Base-by-base conservation (phyloP, 1,140 invertebrate species). In the Eupeodes corollae region DNA sequence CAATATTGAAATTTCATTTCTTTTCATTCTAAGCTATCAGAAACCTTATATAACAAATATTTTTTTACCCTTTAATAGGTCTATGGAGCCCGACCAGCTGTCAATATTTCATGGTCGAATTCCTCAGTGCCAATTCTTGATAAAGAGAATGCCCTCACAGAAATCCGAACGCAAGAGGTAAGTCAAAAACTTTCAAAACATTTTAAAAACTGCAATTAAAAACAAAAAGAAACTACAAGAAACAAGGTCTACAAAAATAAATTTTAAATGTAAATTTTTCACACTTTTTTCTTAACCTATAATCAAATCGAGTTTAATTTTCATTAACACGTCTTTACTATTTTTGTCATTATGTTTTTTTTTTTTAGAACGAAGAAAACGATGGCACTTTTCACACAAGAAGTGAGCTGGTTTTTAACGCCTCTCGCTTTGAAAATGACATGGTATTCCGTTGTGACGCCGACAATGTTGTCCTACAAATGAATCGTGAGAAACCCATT, bases 31-130 rank as follows among this genome's bases (percentile, higher is more conserved):
- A n/a, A n/a, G n/a, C n/a, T n/a, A n/a, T n/a, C n/a, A n/a, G n/a
- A n/a, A n/a, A n/a, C n/a, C n/a, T n/a, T n/a, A n/a, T n/a, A n/a
- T n/a, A n/a, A n/a, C n/a, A n/a, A n/a, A n/a, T n/a, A n/a, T n/a
- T n/a, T n/a, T n/a, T n/a, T n/a, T n/a, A 14, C 30, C 37, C 34
- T 30, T 19, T 16, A 9, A 44, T 32, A 68, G 47, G 78, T 88
- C 2, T 73, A 75, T 33, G 87, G 85, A 0, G 88, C 88, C 1
- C 73, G 84, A 37, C 90, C 89, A 1, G 77, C 86, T 1, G 88
- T 88, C 2, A 81, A 80, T 55, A 74, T 91, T 37, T 82, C 83
- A 31, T 93, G 88, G 88, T 87, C 78, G 70, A 91, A 91, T 58
- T 77, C 80, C 10, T 82, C 84, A 0, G 58, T 76, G n/a, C 61